These are phyloP conservation scores for Blomia tropicalis DNA, from an alignment of 2,888 invertebrate species.

Conservation along the genomic window DNA sequence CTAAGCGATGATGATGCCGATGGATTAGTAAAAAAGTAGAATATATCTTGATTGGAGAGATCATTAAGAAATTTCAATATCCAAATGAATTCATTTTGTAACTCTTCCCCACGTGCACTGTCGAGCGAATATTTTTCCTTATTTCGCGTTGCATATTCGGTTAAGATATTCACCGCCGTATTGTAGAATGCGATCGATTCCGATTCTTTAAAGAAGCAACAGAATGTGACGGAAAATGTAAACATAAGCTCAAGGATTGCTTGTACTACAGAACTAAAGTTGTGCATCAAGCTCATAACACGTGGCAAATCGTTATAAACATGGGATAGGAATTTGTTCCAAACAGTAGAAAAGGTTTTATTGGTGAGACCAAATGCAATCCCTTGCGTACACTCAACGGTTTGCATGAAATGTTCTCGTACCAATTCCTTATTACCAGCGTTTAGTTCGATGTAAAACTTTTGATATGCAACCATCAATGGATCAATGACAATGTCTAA, in stretches of 20 bases:
- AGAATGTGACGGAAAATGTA: conserved; percentile 52
- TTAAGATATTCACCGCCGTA: conserved; percentile 45
- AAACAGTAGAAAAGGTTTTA: conserved; percentile 32
- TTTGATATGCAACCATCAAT: conserved; percentile 12
- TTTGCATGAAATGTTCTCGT: conserved; percentile 16
- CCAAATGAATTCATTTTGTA: conserved; percentile 55
- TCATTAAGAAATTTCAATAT: conserved; percentile 58
- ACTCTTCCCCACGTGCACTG: conserved; percentile 51
- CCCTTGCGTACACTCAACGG: conserved; percentile 30
- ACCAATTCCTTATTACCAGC: conserved; percentile 11
- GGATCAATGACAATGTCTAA: conserved; percentile 18
- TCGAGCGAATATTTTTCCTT: conserved; percentile 33
- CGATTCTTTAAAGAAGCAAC: conserved; percentile 43
- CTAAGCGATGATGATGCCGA: conserved; percentile 26
- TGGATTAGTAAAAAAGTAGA: conserved; percentile 30
- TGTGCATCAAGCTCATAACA: conserved; percentile 56
- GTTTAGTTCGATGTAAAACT: neutral
- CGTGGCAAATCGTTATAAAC: conserved; percentile 51
- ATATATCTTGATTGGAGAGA: conserved; percentile 44
- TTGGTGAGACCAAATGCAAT: conserved; percentile 29
- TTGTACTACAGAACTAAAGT: conserved; percentile 60
- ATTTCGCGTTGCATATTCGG: conserved; percentile 45
- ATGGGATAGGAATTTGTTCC: conserved; percentile 48
- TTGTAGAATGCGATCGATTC: conserved; percentile 22
- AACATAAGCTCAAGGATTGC: conserved; percentile 55